phyloP scores from a whole-genome alignment of 2,113 vertebrate species.

The Nettapus auritus region DNA sequence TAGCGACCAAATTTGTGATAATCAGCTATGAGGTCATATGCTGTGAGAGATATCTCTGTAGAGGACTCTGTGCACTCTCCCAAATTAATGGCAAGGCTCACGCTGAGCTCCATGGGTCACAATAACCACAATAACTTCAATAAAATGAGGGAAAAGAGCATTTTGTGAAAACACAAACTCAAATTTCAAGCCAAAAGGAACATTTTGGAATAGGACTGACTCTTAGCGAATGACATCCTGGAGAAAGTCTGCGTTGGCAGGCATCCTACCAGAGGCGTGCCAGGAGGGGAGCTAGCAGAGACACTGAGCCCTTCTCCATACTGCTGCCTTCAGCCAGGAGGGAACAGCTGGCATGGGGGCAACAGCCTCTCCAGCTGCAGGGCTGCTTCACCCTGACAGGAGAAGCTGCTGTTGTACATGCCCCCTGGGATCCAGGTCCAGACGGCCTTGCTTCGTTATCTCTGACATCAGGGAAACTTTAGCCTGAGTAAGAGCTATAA shows the following conservation, averaged over 20 bases:
- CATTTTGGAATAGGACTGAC: background rate
- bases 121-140: background rate
- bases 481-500: background rate
- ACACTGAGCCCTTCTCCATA: background rate
- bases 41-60: background rate
- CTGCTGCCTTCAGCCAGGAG: background rate
- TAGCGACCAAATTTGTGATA: background rate
- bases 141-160: background rate
- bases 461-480: background rate
- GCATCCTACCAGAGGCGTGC: background rate
- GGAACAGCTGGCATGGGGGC: background rate
- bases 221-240: background rate
- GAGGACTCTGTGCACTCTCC: background rate
- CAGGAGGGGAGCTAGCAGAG: background rate
- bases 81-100: background rate
- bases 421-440: background rate
- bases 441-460: background rate
- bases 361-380: background rate
- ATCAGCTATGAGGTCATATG: background rate
- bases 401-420: background rate
- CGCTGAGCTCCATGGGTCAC: fast-evolving
- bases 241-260: background rate
- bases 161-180: background rate
- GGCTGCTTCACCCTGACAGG: background rate
- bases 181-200: background rate